A percentile compares a stretch with the other conserved stretches of the same genome.
Evolutionary conservation across 1,140 invertebrate genomes (phyloP).

Genomic region (Sipha flava): DNA sequence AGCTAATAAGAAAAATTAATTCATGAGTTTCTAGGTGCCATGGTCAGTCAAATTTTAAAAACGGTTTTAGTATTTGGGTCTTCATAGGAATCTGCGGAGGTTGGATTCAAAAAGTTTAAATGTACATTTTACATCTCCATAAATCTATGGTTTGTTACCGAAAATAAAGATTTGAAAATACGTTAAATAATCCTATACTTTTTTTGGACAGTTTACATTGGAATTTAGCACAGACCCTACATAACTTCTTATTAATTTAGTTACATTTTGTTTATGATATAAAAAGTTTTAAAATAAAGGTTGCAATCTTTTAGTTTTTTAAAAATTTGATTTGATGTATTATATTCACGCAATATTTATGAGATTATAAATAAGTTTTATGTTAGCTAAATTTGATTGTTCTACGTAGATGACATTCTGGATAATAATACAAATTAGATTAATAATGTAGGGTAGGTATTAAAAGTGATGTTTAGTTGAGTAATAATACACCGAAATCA

Average conservation of each 20-base stretch:
- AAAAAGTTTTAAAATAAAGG: not conserved
- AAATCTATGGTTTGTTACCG: not conserved
- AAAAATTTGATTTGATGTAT: not conserved
- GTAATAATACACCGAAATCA: too few species aligned
- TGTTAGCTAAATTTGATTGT: too few species aligned
- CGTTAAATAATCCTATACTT: not conserved
- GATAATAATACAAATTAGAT: too few species aligned
- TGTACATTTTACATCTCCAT: not conserved
- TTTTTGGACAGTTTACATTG: not conserved
- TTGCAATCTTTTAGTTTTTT: not conserved
- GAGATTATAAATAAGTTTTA: not conserved
- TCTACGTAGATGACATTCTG: too few species aligned
- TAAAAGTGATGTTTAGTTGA: too few species aligned
- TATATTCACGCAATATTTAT: not conserved
- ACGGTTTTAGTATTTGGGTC: too few species aligned
- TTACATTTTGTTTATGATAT: not conserved
- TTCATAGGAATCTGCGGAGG: too few species aligned
- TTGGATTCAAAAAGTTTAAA: slow-evolving; percentile 3
- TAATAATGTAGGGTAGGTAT: too few species aligned
- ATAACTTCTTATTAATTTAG: slow-evolving; percentile 10
- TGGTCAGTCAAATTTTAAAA: too few species aligned
- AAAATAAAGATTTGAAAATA: not conserved
- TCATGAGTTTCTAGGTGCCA: too few species aligned
- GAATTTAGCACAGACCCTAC: not conserved
- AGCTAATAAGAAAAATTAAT: too few species aligned